Evolutionary conservation across 2,797 vertebrate genomes (phyloP).

Genomic region (Muraenolepis orangiensis): DNA sequence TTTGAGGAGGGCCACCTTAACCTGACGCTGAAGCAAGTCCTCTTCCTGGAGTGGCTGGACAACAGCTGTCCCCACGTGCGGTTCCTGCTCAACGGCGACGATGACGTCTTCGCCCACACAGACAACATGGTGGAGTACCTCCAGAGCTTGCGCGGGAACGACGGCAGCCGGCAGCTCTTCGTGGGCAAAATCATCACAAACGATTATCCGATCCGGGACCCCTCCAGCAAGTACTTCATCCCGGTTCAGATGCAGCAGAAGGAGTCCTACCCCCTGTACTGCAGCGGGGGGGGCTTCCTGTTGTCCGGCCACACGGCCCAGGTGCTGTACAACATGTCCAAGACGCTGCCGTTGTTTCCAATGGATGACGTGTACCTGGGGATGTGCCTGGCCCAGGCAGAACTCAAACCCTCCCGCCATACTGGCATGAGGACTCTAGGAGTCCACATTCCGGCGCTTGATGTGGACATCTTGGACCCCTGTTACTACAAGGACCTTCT

Average conservation of each 20-base stretch:
- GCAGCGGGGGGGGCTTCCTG: constrained; percentile 77
- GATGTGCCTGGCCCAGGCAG: constrained; percentile 78
- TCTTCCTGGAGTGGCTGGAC: constrained; percentile 81
- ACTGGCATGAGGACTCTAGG: constrained; percentile 70
- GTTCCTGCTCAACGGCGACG: constrained; percentile 81
- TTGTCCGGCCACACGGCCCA: constrained; percentile 74
- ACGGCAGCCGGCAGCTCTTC: constrained; percentile 70
- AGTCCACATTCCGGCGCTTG: constrained; percentile 51
- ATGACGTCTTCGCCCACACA: constrained; percentile 81
- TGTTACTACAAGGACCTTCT: constrained; percentile 79
- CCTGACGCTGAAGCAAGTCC: constrained; percentile 83
- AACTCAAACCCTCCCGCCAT: constrained; percentile 71
- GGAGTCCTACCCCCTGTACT: constrained; percentile 56
- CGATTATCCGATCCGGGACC: constrained; percentile 65
- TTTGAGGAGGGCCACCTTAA: constrained; percentile 84
- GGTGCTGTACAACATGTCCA: constrained; percentile 63
- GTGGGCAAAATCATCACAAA: constrained; percentile 67
- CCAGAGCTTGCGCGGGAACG: constrained; percentile 20
- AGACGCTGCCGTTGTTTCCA: constrained; percentile 64
- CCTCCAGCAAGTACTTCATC: constrained; percentile 78
- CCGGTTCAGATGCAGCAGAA: constrained; percentile 74
- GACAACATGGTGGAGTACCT: constrained; percentile 76
- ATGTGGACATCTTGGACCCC: constrained; percentile 62
- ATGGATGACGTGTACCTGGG: constrained; percentile 87
- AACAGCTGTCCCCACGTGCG: constrained; percentile 59